phyloP scores from a whole-genome alignment of 2,888 invertebrate species.

The Lasius fuliginosus region DNA sequence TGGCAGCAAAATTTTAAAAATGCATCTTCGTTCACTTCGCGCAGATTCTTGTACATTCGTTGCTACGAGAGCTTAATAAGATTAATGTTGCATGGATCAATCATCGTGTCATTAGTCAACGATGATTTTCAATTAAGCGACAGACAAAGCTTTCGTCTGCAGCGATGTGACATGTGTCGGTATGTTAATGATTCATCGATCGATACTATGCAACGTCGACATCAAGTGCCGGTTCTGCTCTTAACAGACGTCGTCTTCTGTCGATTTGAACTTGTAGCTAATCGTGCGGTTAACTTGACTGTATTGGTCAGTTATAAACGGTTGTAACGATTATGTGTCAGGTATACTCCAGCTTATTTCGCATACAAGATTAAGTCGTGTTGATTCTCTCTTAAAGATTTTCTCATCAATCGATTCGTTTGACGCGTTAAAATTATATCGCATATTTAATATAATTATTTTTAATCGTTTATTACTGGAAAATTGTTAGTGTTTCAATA shows the following conservation, averaged over 20 bases:
- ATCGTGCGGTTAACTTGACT: constrained; percentile 34
- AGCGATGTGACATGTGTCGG: constrained; percentile 65
- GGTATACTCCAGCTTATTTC: not conserved
- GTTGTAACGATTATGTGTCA: not conserved
- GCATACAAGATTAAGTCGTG: not conserved
- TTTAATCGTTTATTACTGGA: not conserved
- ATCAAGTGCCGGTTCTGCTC: constrained; percentile 50
- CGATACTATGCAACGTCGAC: constrained; percentile 67
- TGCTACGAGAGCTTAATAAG: not conserved
- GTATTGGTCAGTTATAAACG: constrained; percentile 30
- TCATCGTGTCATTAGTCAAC: constrained; percentile 62
- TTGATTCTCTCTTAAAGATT: not conserved
- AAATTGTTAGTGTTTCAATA: not conserved
- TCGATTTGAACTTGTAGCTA: constrained; percentile 57
- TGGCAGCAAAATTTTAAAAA: not conserved
- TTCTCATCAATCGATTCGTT: not conserved
- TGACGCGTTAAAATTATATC: not conserved
- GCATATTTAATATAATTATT: not conserved
- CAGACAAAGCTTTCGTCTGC: constrained; percentile 71
- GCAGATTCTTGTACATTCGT: not conserved
- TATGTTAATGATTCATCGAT: constrained; percentile 77
- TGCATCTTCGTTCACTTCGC: not conserved
- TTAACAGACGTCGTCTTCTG: constrained; percentile 71
- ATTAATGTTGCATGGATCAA: constrained; percentile 36
- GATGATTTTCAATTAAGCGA: constrained; percentile 74